phyloP scores from a whole-genome alignment of 2,113 vertebrate species.

The Cavia porcellus region DNA sequence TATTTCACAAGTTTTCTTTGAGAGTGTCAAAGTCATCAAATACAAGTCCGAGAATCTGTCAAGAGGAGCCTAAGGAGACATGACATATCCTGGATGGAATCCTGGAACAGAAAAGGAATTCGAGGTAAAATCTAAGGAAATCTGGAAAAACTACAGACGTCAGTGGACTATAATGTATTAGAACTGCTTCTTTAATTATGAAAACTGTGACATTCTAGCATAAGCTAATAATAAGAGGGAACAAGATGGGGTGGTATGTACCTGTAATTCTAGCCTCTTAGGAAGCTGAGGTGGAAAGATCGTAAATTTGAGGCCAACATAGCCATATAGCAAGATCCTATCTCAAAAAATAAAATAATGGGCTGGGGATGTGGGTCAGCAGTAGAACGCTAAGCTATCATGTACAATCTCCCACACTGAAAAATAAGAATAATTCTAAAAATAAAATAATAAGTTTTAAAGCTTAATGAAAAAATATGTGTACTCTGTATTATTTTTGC shows the following conservation, averaged over 20 bases:
- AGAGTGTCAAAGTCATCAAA: not conserved
- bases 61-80: not conserved
- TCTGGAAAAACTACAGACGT: not conserved
- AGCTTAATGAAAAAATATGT: not conserved
- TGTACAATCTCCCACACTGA: not conserved
- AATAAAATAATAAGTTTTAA: not conserved
- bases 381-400: not conserved
- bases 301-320: not conserved
- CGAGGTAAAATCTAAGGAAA: constrained; percentile 6
- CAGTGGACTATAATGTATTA: not conserved
- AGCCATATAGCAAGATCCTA: not conserved
- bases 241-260: not conserved
- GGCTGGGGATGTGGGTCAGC: not conserved
- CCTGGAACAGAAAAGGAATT: not conserved
- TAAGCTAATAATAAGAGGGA: constrained; percentile 3
- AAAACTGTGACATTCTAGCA: not conserved
- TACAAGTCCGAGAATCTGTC: constrained; percentile 3
- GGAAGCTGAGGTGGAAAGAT: not conserved
- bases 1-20: not conserved
- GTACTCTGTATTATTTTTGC: not conserved
- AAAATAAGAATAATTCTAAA: not conserved
- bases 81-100: not conserved
- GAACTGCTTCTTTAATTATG: not conserved
- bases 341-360: not conserved
- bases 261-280: not conserved